Evolutionary conservation across 2,888 invertebrate genomes (phyloP).

Genomic region (Piscicola geometra): DNA sequence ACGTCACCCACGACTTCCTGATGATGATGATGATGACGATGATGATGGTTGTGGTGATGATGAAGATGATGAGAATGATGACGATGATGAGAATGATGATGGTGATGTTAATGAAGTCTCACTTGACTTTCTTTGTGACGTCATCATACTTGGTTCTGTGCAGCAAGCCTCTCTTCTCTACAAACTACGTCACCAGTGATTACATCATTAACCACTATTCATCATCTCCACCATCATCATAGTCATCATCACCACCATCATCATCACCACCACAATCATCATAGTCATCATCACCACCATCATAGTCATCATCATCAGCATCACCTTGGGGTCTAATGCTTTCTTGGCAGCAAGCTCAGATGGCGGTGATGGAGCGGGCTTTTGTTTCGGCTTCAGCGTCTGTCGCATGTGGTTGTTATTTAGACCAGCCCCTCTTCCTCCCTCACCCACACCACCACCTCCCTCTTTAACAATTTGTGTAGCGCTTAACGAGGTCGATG

Average conservation of each 20-base stretch:
- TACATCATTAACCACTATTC: no score
- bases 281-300: no score
- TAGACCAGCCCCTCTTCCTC: no score
- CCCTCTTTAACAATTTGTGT: no score
- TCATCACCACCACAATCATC: no score
- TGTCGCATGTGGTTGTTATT: background rate
- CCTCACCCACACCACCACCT: no score
- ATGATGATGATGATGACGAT: background rate
- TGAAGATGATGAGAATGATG: background rate
- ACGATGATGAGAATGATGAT: background rate
- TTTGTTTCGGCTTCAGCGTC: background rate
- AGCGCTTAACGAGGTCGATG: no score
- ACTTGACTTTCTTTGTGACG: background rate
- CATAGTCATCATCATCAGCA: no score
- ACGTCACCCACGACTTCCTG: background rate
- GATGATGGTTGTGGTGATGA: background rate
- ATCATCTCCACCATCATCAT: no score
- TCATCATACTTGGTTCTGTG: background rate
- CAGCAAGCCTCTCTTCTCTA: slow-evolving; percentile 9
- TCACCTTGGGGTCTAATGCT: background rate
- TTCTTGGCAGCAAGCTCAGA: background rate
- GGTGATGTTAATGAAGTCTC: background rate
- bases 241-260: no score
- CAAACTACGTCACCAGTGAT: no score
- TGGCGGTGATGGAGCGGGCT: background rate